These are phyloP conservation scores for Panagrolaimus sp. DNA, from an alignment of 1,140 invertebrate genomes.

Conservation along the genomic window DNA sequence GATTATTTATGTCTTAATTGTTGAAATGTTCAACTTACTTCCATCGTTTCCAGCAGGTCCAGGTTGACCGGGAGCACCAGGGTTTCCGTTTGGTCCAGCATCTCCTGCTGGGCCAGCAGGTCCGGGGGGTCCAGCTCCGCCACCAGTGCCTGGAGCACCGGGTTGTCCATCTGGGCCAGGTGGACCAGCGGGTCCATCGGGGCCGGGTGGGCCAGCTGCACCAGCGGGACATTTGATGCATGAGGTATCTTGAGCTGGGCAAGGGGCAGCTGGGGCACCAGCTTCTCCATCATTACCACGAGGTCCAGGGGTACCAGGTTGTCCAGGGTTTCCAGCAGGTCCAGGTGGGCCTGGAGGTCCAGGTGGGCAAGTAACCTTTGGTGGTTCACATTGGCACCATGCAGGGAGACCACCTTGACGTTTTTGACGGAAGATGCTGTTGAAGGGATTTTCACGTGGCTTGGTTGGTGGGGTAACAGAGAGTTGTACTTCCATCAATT, in stretches of 20 bases:
- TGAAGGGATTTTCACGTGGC: slow-evolving; percentile 34
- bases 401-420: slow-evolving; percentile 29
- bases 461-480: slow-evolving; percentile 34
- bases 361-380: slow-evolving; percentile 38
- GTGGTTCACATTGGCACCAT: slow-evolving; percentile 46
- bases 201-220: slow-evolving; percentile 14
- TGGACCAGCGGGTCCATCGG: slow-evolving; percentile 21
- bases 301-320: slow-evolving; percentile 33
- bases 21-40: too few species aligned
- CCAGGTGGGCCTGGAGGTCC: slow-evolving; percentile 32
- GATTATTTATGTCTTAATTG: too few species aligned
- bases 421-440: slow-evolving; percentile 41
- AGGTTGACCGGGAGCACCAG: slow-evolving; percentile 16
- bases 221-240: neutral
- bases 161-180: slow-evolving; percentile 16
- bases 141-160: slow-evolving; percentile 14
- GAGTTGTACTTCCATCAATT: slow-evolving; percentile 41
- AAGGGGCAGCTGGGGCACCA: slow-evolving; percentile 17
- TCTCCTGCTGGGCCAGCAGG: neutral
- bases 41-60: slow-evolving; percentile 26
- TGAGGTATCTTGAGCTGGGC: slow-evolving; percentile 13
- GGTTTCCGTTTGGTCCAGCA: neutral
- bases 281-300: slow-evolving; percentile 24
- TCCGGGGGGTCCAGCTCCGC: slow-evolving; percentile 19
- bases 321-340: slow-evolving; percentile 25